Evolutionary conservation across 2,797 vertebrate species (phyloP).

Genomic region (Cygnus olor): DNA sequence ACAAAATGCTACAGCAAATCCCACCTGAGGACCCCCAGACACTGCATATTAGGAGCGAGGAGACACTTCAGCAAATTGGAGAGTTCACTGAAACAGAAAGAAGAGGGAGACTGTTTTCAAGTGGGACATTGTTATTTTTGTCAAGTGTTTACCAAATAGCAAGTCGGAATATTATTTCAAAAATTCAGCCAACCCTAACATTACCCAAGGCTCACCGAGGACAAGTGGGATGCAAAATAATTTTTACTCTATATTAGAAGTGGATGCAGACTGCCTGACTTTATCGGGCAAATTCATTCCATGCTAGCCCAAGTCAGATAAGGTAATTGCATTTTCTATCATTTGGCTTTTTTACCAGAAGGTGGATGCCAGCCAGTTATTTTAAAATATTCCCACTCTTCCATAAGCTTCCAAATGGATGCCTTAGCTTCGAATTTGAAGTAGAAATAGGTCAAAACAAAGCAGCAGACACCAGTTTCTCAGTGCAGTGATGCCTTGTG

Average conservation of each 20-base stretch:
- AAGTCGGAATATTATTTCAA: not conserved
- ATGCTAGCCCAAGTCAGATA: not conserved
- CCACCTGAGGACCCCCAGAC: not conserved
- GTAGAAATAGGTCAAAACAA: not conserved
- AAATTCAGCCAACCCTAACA: not conserved
- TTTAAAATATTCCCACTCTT: not conserved
- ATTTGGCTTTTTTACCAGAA: not conserved
- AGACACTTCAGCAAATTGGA: not conserved
- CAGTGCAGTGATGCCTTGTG: not conserved
- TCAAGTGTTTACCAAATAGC: slow-evolving; percentile 39
- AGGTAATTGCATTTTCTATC: not conserved
- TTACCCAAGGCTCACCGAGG: not conserved
- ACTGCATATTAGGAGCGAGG: not conserved
- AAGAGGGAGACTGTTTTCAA: not conserved
- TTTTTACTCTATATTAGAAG: not conserved
- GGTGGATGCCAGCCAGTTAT: not conserved
- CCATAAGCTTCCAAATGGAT: not conserved
- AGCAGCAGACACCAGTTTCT: not conserved
- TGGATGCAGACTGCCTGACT: not conserved
- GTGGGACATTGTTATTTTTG: not conserved
- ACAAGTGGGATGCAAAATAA: not conserved
- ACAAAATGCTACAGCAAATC: not conserved
- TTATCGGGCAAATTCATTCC: not conserved
- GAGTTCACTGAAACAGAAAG: not conserved
- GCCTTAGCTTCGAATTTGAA: not conserved